phyloP scores from a whole-genome alignment of 2,797 vertebrate genomes.

The Pterois miles region DNA sequence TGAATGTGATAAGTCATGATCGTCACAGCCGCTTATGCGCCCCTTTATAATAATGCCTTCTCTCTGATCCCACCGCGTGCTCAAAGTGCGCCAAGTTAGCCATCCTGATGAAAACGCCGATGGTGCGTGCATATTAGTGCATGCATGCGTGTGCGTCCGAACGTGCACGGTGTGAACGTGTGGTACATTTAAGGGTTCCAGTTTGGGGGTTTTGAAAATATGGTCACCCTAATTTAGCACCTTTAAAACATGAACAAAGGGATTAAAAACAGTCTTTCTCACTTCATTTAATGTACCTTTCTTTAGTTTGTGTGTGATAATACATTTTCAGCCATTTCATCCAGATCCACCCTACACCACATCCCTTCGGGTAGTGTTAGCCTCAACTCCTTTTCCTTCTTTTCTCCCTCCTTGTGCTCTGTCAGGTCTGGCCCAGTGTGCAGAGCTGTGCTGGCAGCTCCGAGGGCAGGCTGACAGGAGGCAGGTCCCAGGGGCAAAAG shows the following conservation, averaged over 20 bases:
- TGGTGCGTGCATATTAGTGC: too few species aligned
- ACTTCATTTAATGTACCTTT: neutral
- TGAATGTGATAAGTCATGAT: too few species aligned
- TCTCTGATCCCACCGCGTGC: too few species aligned
- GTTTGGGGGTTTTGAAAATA: too few species aligned
- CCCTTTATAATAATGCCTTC: too few species aligned
- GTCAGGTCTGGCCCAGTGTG: conserved; percentile 96
- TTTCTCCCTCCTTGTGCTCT: conserved; percentile 47
- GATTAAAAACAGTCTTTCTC: neutral
- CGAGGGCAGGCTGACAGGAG: conserved; percentile 89
- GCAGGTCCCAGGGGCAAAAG: conserved; percentile 91
- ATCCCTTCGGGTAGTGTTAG: neutral
- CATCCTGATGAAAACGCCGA: too few species aligned
- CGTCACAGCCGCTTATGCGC: too few species aligned
- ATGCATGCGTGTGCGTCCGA: too few species aligned
- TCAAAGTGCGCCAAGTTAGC: too few species aligned
- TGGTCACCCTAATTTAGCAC: too few species aligned
- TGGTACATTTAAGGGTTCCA: too few species aligned
- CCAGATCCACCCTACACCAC: neutral
- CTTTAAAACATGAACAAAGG: neutral
- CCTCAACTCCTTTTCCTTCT: neutral
- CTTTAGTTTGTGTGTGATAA: neutral
- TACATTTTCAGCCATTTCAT: neutral
- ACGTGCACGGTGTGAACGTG: too few species aligned
- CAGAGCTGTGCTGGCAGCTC: conserved; percentile 98